Conservation (phyloP, 2,113 vertebrate genomes). For the Nyctereutes procyonoides region DNA sequence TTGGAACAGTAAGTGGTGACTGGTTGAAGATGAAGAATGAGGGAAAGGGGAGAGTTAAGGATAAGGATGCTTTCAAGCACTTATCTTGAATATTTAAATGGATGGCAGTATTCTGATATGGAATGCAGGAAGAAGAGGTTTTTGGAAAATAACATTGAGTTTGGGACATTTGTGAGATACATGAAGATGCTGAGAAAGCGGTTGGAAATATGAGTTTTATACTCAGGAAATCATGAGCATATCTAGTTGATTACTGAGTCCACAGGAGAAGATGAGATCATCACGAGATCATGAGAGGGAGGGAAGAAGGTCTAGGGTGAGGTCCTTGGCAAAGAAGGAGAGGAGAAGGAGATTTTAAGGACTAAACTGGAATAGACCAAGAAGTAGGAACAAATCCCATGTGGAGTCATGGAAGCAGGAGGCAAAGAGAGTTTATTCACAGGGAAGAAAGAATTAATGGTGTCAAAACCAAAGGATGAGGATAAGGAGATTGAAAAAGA, state of each 20-base stretch:
- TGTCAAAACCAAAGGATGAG: background rate
- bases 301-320: background rate
- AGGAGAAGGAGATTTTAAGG: background rate
- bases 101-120: background rate
- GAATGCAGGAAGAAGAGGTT: background rate
- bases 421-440: background rate
- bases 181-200: background rate
- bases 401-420: background rate
- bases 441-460: background rate
- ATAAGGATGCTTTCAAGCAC: background rate
- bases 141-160: background rate
- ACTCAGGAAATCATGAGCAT: background rate
- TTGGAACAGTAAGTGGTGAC: background rate
- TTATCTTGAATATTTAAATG: background rate
- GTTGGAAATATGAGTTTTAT: background rate
- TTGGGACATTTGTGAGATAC: background rate
- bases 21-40: background rate
- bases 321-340: background rate
- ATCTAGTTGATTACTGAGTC: background rate
- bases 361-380: background rate
- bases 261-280: background rate
- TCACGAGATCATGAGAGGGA: background rate
- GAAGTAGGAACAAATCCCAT: background rate
- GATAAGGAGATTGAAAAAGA: background rate
- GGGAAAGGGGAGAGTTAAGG: background rate